These are phyloP conservation scores for Lindbergichthys nudifrons DNA, from an alignment of 2,797 vertebrate genomes.

Conservation along the genomic window DNA sequence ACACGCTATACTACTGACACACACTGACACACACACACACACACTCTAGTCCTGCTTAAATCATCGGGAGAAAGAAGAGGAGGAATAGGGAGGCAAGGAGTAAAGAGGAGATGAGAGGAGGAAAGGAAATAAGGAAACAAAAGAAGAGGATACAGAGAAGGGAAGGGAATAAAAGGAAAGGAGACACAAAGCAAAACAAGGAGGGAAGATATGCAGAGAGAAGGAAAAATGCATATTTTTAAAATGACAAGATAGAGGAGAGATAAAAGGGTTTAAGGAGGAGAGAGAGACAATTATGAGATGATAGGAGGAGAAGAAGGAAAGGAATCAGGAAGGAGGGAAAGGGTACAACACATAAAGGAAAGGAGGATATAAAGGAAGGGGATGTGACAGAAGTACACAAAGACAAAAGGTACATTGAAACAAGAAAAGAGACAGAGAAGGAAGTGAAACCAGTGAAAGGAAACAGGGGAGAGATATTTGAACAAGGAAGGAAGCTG, in stretches of 20 bases:
- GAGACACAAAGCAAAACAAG: neutral
- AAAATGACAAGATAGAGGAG: neutral
- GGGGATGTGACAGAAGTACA: neutral
- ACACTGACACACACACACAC: no score
- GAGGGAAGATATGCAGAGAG: no score
- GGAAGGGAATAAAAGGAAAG: neutral
- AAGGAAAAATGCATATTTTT: neutral
- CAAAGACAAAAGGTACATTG: no score
- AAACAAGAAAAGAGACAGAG: no score
- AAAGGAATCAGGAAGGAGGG: neutral
- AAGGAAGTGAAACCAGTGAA: neutral
- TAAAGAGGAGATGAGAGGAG: neutral
- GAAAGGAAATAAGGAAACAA: neutral
- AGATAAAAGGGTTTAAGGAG: no score
- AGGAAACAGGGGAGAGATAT: no score
- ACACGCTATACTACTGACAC: no score
- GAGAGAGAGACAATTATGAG: no score
- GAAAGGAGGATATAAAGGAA: neutral
- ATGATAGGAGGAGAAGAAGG: no score
- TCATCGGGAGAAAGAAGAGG: neutral
- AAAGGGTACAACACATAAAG: neutral
- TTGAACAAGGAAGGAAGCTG: neutral
- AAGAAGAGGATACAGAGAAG: neutral
- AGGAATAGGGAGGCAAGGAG: neutral
- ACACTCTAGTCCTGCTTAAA: constrained; percentile 1